These are phyloP conservation scores for Eucriotettix oculatus DNA, from an alignment of 2,888 invertebrate species.

Conservation along the genomic window DNA sequence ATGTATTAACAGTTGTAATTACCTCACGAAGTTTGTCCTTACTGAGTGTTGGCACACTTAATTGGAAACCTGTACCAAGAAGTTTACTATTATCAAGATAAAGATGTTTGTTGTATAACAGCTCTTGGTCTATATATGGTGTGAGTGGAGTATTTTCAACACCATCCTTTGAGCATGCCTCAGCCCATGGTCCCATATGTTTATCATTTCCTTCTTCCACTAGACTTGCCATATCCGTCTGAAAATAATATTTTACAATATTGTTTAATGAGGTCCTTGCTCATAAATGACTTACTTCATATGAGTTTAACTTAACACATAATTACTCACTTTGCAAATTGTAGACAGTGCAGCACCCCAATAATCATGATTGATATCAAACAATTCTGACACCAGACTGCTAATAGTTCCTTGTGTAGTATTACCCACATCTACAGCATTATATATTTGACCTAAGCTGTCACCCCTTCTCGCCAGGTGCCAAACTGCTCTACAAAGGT, in stretches of 20 bases:
- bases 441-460: conserved; percentile 46
- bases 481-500: conserved; percentile 72
- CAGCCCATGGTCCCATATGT: conserved; percentile 84
- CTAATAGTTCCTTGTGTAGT: conserved; percentile 76
- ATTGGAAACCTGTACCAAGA: conserved; percentile 37
- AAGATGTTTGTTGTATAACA: conserved; percentile 64
- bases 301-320: not conserved
- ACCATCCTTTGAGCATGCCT: conserved; percentile 56
- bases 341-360: conserved; percentile 69
- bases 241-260: conserved; percentile 14
- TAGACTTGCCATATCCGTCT: conserved; percentile 63
- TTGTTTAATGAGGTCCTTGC: not conserved
- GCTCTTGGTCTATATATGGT: conserved; percentile 70
- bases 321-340: conserved; percentile 49
- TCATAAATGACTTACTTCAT: not conserved
- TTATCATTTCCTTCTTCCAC: conserved; percentile 88
- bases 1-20: not conserved
- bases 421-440: conserved; percentile 67
- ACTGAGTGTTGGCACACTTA: conserved; percentile 43
- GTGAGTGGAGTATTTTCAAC: conserved; percentile 74
- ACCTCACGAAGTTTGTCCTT: conserved; percentile 44
- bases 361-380: conserved; percentile 73
- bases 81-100: conserved; percentile 55
- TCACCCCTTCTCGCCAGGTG: conserved; percentile 33
- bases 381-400: conserved; percentile 62